Conservation (phyloP, 2,888 invertebrate species). For the Erynnis tages region DNA sequence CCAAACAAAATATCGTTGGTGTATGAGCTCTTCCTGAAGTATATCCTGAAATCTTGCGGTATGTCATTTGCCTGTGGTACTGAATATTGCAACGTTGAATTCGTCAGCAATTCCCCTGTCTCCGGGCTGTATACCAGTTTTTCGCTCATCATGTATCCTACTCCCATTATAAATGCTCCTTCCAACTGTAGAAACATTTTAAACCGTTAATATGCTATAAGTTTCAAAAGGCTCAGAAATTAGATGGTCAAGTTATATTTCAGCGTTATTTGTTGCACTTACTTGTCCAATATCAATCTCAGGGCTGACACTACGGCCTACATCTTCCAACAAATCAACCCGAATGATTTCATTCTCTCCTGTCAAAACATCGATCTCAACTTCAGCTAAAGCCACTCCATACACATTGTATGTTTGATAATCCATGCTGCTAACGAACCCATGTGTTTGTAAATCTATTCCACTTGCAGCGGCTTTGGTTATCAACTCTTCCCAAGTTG, state of each 20-base stretch:
- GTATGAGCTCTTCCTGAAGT: constrained; percentile 78
- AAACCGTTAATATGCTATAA: too few species aligned
- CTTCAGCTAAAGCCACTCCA: constrained; percentile 82
- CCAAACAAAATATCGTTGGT: constrained; percentile 81
- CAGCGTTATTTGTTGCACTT: constrained; percentile 28
- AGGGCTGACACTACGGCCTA: constrained; percentile 83
- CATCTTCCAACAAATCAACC: constrained; percentile 84
- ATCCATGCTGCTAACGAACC: constrained; percentile 37
- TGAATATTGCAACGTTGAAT: constrained; percentile 86
- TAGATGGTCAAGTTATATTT: too few species aligned
- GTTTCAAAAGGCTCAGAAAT: too few species aligned
- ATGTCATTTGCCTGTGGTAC: constrained; percentile 84
- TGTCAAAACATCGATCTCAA: constrained; percentile 86
- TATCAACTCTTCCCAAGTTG: constrained; percentile 76
- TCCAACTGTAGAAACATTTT: constrained; percentile 62
- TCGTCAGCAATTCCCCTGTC: constrained; percentile 82
- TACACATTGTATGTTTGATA: constrained; percentile 55
- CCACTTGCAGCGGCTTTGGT: constrained; percentile 52
- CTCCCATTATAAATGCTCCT: constrained; percentile 85
- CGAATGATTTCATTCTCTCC: constrained; percentile 82
- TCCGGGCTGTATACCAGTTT: constrained; percentile 78
- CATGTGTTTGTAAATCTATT: constrained; percentile 47
- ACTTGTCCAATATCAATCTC: constrained; percentile 84
- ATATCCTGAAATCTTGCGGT: constrained; percentile 83
- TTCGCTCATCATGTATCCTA: constrained; percentile 85